Conservation (phyloP, 2,888 invertebrate genomes). For the Pinctada fucata region DNA sequence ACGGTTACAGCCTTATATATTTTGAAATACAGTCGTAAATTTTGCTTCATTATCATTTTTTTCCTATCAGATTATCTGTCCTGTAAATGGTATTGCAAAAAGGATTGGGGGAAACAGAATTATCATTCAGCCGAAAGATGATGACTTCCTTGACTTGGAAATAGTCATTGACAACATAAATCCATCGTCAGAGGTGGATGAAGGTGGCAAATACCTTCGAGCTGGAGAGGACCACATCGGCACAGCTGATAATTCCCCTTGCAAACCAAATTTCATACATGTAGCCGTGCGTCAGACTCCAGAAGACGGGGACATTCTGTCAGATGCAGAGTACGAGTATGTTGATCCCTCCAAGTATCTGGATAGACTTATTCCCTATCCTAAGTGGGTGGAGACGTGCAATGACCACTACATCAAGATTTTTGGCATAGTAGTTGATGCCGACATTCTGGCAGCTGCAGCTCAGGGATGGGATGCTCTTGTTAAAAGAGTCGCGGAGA, state of each 20-base stretch:
- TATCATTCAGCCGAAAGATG: slow-evolving; percentile 30
- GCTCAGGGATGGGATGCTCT: not conserved
- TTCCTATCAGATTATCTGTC: slow-evolving; percentile 15
- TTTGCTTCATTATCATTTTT: no score
- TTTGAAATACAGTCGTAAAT: no score
- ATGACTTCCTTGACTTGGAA: slow-evolving; percentile 29
- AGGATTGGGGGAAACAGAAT: slow-evolving; percentile 11
- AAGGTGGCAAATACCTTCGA: slow-evolving; percentile 10
- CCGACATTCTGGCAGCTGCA: slow-evolving; percentile 5
- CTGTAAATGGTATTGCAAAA: slow-evolving; percentile 28
- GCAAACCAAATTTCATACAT: slow-evolving; percentile 38
- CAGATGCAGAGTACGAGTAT: slow-evolving; percentile 6
- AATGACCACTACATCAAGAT: slow-evolving; percentile 46
- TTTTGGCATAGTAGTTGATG: slow-evolving; percentile 32
- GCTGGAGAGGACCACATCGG: slow-evolving; percentile 34
- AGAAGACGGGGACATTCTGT: no score
- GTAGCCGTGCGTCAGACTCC: slow-evolving; percentile 27
- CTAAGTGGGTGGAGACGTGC: slow-evolving; percentile 46
- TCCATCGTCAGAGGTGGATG: slow-evolving; percentile 18
- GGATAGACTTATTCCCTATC: slow-evolving; percentile 37
- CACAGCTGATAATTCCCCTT: slow-evolving; percentile 13
- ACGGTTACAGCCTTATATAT: no score
- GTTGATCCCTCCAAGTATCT: slow-evolving; percentile 45
- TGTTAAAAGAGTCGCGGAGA: slow-evolving; percentile 15
- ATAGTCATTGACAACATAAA: slow-evolving; percentile 37